Conservation (phyloP, 2,797 vertebrate genomes). For the Merluccius polli region DNA sequence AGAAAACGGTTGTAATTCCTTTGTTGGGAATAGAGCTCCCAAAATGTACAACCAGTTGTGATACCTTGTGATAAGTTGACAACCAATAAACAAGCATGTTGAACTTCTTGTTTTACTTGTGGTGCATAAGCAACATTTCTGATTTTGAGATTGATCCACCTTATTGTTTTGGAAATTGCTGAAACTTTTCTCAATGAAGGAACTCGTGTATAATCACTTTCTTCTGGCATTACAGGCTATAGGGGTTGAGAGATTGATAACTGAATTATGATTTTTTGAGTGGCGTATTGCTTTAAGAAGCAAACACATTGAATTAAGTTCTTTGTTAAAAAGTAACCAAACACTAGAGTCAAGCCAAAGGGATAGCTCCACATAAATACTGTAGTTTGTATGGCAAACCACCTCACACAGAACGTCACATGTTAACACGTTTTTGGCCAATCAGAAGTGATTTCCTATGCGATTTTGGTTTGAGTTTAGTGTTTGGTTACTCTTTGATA, state of each 20-base stretch:
- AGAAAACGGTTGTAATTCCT: neutral
- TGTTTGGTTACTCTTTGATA: neutral
- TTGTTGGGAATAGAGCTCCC: no score
- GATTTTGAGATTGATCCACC: neutral
- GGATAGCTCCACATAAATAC: neutral
- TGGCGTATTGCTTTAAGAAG: neutral
- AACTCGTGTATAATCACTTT: neutral
- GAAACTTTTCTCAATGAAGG: no score
- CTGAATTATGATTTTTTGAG: neutral
- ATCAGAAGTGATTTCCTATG: no score
- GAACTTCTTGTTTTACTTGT: neutral
- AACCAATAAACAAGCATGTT: neutral
- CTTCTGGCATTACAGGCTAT: neutral
- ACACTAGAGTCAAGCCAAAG: neutral
- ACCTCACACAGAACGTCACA: no score
- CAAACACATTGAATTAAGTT: neutral
- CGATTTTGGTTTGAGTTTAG: neutral
- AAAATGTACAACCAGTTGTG: neutral
- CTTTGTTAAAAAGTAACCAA: neutral
- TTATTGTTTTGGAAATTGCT: neutral
- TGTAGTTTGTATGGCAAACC: neutral
- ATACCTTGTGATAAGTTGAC: neutral
- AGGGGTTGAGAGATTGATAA: neutral
- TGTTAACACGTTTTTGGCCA: no score
- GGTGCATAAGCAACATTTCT: no score